phyloP scores from a whole-genome alignment of 2,888 invertebrate species.

The Tipula helvola region DNA sequence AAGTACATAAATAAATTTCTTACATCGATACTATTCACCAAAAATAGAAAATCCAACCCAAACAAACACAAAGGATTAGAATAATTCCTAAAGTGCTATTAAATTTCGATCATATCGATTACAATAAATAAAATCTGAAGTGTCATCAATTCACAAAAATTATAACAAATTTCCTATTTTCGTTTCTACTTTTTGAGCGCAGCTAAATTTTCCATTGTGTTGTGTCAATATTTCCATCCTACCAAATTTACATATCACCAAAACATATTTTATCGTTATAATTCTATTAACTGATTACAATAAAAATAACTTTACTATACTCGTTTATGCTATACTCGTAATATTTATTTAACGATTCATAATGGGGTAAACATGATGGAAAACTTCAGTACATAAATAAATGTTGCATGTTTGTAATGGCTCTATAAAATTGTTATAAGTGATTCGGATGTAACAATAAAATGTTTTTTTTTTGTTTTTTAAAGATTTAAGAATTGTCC shows the following conservation, averaged over 20 bases:
- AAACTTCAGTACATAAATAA: not conserved
- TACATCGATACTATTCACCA: not conserved
- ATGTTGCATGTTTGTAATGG: not conserved
- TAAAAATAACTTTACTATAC: not conserved
- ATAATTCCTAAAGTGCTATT: not conserved
- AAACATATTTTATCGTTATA: not conserved
- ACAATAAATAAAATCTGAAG: not conserved
- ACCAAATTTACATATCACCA: not conserved
- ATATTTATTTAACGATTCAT: not conserved
- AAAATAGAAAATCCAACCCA: not conserved
- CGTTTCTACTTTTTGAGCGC: not conserved
- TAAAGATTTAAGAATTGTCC: slow-evolving; percentile 28
- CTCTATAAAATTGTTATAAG: not conserved
- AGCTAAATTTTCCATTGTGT: not conserved
- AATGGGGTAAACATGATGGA: not conserved
- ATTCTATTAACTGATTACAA: not conserved
- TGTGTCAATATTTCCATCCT: not conserved
- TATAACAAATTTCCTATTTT: not conserved
- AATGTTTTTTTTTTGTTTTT: not conserved
- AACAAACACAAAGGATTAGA: not conserved
- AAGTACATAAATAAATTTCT: not conserved
- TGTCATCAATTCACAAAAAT: not conserved
- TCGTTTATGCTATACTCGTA: not conserved
- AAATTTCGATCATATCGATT: not conserved
- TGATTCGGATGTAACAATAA: not conserved